Conservation (phyloP, 2,113 vertebrate species). For the Tautogolabrus adspersus region DNA sequence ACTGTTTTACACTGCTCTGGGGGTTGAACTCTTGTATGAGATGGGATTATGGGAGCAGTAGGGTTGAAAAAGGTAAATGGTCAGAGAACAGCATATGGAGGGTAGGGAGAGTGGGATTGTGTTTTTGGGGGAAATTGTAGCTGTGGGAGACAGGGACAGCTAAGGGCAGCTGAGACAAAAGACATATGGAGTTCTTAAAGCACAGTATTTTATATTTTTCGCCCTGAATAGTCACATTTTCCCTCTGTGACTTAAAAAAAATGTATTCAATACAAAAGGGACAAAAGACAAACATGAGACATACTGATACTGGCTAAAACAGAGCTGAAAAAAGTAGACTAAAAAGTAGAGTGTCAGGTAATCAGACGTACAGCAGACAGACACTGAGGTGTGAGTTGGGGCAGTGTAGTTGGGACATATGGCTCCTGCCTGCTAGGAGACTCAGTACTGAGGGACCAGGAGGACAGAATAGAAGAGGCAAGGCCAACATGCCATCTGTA, state of each 20-base stretch:
- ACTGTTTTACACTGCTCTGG: neutral
- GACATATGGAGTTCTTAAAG: conserved; percentile 45
- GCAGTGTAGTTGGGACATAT: conserved; percentile 63
- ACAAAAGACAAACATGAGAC: neutral
- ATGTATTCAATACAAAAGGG: too few relatives aligned
- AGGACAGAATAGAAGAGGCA: conserved; percentile 64
- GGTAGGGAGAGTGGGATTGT: conserved; percentile 46
- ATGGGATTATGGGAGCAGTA: conserved; percentile 2
- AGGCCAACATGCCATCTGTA: conserved; percentile 70
- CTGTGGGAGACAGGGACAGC: conserved; percentile 31
- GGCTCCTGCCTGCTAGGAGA: conserved; percentile 57
- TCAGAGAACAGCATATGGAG: conserved; percentile 56
- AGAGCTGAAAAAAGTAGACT: neutral
- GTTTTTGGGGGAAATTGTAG: conserved; percentile 44
- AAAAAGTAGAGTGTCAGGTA: conserved; percentile 8
- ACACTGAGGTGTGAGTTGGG: conserved; percentile 51
- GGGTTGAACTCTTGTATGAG: conserved; percentile 17
- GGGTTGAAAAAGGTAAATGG: conserved; percentile 13
- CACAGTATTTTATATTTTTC: conserved; percentile 6
- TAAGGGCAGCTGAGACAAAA: conserved; percentile 72
- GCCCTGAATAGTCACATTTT: conserved; percentile 7
- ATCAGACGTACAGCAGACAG: conserved; percentile 18
- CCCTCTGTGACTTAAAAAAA: neutral
- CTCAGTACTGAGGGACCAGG: conserved; percentile 51
- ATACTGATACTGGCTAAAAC: neutral